Evolutionary conservation across 2,888 invertebrate species (phyloP).

Genomic region (Busseola fusca): DNA sequence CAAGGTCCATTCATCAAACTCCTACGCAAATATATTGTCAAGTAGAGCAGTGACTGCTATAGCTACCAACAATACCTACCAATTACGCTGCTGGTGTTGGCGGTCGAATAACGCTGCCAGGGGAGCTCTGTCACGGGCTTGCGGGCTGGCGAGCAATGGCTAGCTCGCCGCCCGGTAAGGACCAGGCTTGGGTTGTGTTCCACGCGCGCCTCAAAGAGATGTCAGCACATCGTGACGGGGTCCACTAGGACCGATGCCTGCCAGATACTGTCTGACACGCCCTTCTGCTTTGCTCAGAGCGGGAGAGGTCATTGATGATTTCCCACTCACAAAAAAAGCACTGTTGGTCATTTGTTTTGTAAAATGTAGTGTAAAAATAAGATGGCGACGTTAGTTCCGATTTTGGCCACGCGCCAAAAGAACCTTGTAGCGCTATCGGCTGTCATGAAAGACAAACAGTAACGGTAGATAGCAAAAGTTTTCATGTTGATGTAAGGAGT

Average conservation of each 20-base stretch:
- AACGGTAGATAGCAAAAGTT: slow-evolving; percentile 13
- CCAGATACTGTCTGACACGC: too few species aligned
- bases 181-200: too few species aligned
- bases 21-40: background rate
- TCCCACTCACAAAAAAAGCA: too few species aligned
- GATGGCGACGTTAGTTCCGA: background rate
- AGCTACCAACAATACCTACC: background rate
- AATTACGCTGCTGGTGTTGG: background rate
- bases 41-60: background rate
- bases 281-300: too few species aligned
- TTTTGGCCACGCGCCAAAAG: background rate
- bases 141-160: too few species aligned
- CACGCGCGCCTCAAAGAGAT: too few species aligned
- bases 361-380: background rate
- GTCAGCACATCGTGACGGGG: too few species aligned
- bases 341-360: background rate
- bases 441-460: slow-evolving; percentile 18
- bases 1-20: background rate
- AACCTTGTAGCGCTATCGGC: background rate
- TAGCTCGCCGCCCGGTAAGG: too few species aligned
- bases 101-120: background rate
- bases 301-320: too few species aligned
- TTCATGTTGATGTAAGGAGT: slow-evolving; percentile 18
- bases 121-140: too few species aligned
- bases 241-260: too few species aligned